These are phyloP conservation scores for Syngnathoides biaculeatus DNA, from an alignment of 2,113 vertebrate genomes.

Conservation along the genomic window DNA sequence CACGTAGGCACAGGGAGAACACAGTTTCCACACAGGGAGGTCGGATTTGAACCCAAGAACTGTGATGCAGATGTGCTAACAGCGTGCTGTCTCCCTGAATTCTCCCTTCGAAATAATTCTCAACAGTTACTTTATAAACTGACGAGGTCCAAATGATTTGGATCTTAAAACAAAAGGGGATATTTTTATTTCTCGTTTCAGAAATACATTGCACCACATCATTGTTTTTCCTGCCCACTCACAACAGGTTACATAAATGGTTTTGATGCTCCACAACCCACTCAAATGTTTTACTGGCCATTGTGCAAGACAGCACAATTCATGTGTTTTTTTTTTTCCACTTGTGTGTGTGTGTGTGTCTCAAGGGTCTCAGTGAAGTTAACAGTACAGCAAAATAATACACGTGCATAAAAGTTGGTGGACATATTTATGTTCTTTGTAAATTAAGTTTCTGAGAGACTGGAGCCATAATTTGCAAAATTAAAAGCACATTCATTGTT, in stretches of 20 bases:
- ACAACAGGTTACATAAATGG: conserved; percentile 53
- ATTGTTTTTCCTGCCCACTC: conserved; percentile 43
- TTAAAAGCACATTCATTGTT: not conserved
- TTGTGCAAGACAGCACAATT: conserved; percentile 41
- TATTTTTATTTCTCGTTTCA: conserved; percentile 42
- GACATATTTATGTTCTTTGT: conserved; percentile 4
- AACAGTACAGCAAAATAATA: conserved; percentile 16
- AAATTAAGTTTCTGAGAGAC: not conserved
- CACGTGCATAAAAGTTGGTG: not conserved
- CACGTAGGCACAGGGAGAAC: no score
- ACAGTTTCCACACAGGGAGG: no score
- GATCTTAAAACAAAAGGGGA: conserved; percentile 1
- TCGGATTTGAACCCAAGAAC: no score
- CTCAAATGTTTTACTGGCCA: conserved; percentile 43
- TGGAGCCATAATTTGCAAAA: not conserved
- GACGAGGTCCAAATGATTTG: not conserved
- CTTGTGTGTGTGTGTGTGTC: no score
- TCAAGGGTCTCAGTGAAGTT: conserved; percentile 27
- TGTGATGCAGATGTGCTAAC: no score
- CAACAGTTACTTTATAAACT: not conserved
- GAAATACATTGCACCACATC: conserved; percentile 25
- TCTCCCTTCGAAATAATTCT: not conserved
- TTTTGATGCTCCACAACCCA: conserved; percentile 43
- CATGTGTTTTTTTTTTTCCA: conserved; percentile 33
- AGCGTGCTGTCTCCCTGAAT: no score